Conservation (phyloP, 2,888 invertebrate species). For the Parnassius smintheus region DNA sequence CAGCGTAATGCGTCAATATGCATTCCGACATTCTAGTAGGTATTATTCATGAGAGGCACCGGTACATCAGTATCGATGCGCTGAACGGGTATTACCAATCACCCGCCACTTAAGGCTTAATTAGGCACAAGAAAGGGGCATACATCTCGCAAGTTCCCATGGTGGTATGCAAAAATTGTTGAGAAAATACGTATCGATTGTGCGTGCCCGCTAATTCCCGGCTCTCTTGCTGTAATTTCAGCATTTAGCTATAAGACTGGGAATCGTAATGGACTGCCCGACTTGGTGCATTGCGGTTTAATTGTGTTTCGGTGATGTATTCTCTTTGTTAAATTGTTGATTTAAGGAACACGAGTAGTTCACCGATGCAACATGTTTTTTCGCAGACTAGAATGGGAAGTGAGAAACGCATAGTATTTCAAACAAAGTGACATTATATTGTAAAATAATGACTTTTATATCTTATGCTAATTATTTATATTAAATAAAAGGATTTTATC, state of each 20-base stretch:
- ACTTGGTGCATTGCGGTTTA: slow-evolving; percentile 12
- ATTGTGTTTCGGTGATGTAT: slow-evolving; percentile 13
- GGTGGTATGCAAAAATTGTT: slow-evolving; percentile 79
- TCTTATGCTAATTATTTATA: too few species aligned
- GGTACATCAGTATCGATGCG: slow-evolving; percentile 33
- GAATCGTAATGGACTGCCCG: slow-evolving; percentile 36
- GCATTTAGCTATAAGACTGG: slow-evolving; percentile 63
- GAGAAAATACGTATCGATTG: slow-evolving; percentile 64
- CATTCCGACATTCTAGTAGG: slow-evolving; percentile 20
- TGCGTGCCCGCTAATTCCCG: slow-evolving; percentile 66
- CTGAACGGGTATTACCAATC: slow-evolving; percentile 49
- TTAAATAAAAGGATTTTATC: too few species aligned
- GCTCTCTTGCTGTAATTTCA: slow-evolving; percentile 58
- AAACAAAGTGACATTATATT: too few species aligned
- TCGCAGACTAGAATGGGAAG: too few species aligned
- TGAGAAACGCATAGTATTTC: too few species aligned
- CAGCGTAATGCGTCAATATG: slow-evolving; percentile 11
- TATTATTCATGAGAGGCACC: slow-evolving; percentile 26
- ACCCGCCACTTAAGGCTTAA: slow-evolving; percentile 57
- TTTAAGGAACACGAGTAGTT: too few species aligned
- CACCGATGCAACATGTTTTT: too few species aligned
- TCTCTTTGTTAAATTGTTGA: neutral
- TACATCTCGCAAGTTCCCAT: slow-evolving; percentile 64
- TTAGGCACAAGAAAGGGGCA: slow-evolving; percentile 51
- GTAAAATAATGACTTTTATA: too few species aligned